Conservation (phyloP, 2,888 invertebrate genomes). For the Caenorhabditis imperialis region DNA sequence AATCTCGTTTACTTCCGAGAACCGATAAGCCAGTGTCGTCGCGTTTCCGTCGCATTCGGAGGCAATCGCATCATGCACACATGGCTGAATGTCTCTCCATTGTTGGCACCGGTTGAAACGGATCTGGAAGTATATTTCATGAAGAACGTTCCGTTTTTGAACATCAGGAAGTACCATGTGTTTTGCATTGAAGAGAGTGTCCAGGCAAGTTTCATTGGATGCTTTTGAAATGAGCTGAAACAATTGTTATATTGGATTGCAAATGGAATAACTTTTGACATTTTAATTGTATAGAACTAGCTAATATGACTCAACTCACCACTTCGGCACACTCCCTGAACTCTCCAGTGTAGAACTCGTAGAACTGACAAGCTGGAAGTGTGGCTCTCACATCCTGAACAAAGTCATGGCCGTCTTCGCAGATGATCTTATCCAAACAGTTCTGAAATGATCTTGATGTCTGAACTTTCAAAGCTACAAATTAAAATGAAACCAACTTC, state of each 20-base stretch:
- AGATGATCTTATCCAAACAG: slow-evolving; percentile 36
- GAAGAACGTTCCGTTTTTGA: neutral
- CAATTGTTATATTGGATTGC: too few relatives aligned
- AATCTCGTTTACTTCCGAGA: slow-evolving; percentile 14
- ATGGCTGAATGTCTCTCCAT: slow-evolving; percentile 41
- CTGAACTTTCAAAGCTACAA: slow-evolving; percentile 5
- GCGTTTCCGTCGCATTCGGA: slow-evolving; percentile 34
- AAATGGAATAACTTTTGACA: too few relatives aligned
- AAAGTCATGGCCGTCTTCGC: slow-evolving; percentile 43
- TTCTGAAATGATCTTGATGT: slow-evolving; percentile 34
- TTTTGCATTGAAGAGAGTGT: slow-evolving; percentile 25
- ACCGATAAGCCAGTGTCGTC: slow-evolving; percentile 17
- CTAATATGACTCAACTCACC: slow-evolving; percentile 7
- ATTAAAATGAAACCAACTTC: slow-evolving; percentile 20
- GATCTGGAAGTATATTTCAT: slow-evolving; percentile 6
- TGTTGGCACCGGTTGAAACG: slow-evolving; percentile 33
- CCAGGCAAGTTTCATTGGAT: slow-evolving; percentile 27
- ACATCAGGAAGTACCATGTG: slow-evolving; percentile 7
- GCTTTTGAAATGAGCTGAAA: slow-evolving; percentile 18
- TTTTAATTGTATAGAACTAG: too few relatives aligned
- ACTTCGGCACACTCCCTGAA: slow-evolving; percentile 23
- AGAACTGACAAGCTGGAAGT: slow-evolving; percentile 37
- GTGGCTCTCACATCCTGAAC: slow-evolving; percentile 25
- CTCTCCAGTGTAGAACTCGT: slow-evolving; percentile 18
- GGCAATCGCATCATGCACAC: slow-evolving; percentile 42